Percentiles rank a stretch among this genome's conserved stretches.
phyloP scores from a whole-genome alignment of 2,888 invertebrate genomes.

The Ochropleura leucogaster region DNA sequence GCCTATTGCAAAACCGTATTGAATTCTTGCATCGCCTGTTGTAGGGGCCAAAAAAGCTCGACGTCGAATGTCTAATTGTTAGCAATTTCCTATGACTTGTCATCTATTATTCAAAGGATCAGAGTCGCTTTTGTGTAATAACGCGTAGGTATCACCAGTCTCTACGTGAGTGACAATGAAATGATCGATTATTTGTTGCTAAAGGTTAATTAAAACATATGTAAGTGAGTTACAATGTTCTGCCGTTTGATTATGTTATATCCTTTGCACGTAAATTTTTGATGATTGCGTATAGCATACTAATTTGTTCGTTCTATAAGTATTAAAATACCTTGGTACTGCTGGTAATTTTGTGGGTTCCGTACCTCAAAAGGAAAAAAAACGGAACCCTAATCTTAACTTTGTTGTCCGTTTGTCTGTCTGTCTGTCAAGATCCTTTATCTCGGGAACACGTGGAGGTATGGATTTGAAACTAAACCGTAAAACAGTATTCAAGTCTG shows the following conservation, averaged over 20 bases:
- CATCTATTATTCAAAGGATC: slow-evolving; percentile 64
- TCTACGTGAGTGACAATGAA: slow-evolving; percentile 53
- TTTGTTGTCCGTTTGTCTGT: too few species aligned
- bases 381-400: too few species aligned
- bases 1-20: slow-evolving; percentile 6
- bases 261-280: slow-evolving; percentile 31
- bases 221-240: slow-evolving; percentile 40
- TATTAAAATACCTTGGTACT: background rate
- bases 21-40: background rate
- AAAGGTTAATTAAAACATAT: slow-evolving; percentile 57
- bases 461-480: too few species aligned
- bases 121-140: slow-evolving; percentile 36
- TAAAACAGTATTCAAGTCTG: too few species aligned
- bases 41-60: slow-evolving; percentile 36
- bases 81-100: slow-evolving; percentile 62
- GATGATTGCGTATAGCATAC: slow-evolving; percentile 7
- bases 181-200: slow-evolving; percentile 47
- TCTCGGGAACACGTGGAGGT: too few species aligned
- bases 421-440: too few species aligned
- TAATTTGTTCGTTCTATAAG: background rate
- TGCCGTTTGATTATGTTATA: slow-evolving; percentile 39
- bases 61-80: slow-evolving; percentile 59
- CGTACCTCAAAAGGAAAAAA: too few species aligned
- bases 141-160: slow-evolving; percentile 24
- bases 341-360: background rate